Base-by-base conservation (phyloP, 2,888 invertebrate genomes). In the Cephalotes varians region DNA sequence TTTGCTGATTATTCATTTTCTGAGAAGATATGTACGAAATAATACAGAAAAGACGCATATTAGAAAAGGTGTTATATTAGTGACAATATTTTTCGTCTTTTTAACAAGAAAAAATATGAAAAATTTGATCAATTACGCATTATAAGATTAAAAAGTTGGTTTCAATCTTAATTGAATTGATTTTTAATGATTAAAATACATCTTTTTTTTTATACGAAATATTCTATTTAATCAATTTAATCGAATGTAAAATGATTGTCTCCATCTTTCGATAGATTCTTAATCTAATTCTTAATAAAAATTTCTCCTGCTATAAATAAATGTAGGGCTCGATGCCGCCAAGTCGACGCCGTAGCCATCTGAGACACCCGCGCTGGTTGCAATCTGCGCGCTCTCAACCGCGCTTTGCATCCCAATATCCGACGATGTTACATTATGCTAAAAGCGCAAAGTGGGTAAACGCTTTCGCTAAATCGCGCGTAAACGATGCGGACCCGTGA, bases 401-500 rank as follows among this genome's bases (percentile, higher is more conserved):
- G 12, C n/a, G 18, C 71, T 72, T 40, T 40, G 58, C 60, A 44
- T 15, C 25, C 10, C 44, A 51, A 49, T 65, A 49, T 51, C 51
- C 25, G 47, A 37, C 37, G 47, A 34, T 47, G 62, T 60, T 49
- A 18, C 31, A 37, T 67, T 67, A 76, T 67, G 67, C 49, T 51
- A 67, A 76, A 40, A 51, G 76, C 65, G 49, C 49, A 76, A 65
- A 76, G 37, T 49, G 37, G n/a, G 34, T 67, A 58, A 37, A 74
- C 49, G 49, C 69, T 51, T 40, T 15, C 37, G 4, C 51, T 51
- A 76, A 76, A 67, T 76, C 69, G 76, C 69, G 25, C 67, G 76
- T 51, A 76, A 76, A 76, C 37, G 67, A 76, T n/a, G 49, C 37
- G 49, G 49, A 51, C 37, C 37, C 28, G 37, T 37, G 76, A 76